Base-by-base conservation (phyloP, 2,113 vertebrate genomes). In the Tachysurus fulvidraco region DNA sequence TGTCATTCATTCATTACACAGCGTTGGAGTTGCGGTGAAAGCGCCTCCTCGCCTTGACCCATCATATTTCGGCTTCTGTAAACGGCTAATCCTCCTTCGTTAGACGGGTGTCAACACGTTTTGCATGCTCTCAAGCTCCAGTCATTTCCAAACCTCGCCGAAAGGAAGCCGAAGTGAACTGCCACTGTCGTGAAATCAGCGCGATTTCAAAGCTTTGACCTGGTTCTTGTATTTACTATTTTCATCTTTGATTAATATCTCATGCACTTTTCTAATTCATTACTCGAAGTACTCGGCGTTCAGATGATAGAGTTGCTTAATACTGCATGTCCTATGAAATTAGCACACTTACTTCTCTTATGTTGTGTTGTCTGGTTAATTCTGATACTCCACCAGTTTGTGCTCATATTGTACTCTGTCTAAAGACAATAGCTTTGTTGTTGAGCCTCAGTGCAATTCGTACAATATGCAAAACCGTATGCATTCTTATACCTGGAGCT, bases 21-120 rank as follows among this genome's bases (percentile, higher is more conserved):
- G 94, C 95, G 95, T 95, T 95, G 96, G 93, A 79, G 95, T 96
- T 95, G 96, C 90, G 92, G 95, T 96, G 96, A 96, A 97, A 88
- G 96, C 93, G 94, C 96, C 96, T 97, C 95, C 95, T 96, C 95
- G 93, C 96, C 96, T 95, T 96, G 96, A 97, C 97, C 97, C 96
- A 96, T 98, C 96, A 96, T 96, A 97, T 97, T 97, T 96, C 96
- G 95, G 95, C 96, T 96, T 97, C 96, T 97, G 97, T 98, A 98
- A 97, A 98, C 95, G 96, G 96, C 96, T 97, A 97, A 98, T 97
- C 97, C 96, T 93, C 94, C 94, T 96, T 98, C 96, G 96, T 97
- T 97, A 97, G 97, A 96, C 95, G 95, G 96, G 96, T 97, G 97
- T 98, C 97, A 97, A 96, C 96, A 97, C 95, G 93, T 93, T 94